Percentiles rank a stretch among this genome's conserved stretches.
Evolutionary conservation across 2,113 vertebrate species (phyloP).

Genomic region (Protobothrops flavoviridis): DNA sequence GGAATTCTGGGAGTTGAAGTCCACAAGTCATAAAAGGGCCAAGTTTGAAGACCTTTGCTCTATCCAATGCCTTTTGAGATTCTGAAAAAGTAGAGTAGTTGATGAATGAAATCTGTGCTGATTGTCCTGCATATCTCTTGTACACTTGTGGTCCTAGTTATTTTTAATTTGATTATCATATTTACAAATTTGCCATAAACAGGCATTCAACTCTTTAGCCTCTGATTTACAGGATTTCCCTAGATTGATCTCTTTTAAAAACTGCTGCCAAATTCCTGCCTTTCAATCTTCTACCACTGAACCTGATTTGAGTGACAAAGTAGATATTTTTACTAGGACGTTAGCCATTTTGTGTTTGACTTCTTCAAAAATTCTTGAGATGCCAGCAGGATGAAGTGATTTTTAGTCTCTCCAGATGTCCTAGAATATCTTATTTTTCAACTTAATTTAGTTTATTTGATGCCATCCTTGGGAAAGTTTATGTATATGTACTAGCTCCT

Average conservation of each 20-base stretch:
- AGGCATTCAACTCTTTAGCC: background rate
- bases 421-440: background rate
- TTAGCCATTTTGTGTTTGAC: background rate
- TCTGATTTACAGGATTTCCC: background rate
- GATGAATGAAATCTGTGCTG: background rate
- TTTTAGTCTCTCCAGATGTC: background rate
- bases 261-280: background rate
- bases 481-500: background rate
- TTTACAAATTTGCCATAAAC: background rate
- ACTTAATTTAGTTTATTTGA: background rate
- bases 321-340: background rate
- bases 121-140: background rate
- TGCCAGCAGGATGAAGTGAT: background rate
- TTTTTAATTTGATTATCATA: background rate
- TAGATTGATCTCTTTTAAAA: background rate
- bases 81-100: background rate
- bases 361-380: background rate
- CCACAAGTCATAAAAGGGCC: no score
- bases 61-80: background rate
- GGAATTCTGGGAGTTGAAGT: no score
- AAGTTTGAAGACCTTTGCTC: no score
- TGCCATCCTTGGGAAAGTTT: background rate
- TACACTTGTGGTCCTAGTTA: background rate
- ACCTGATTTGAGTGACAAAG: background rate
- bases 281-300: background rate